Conservation (phyloP, 2,888 invertebrate genomes). For the Tiliacea aurago region DNA sequence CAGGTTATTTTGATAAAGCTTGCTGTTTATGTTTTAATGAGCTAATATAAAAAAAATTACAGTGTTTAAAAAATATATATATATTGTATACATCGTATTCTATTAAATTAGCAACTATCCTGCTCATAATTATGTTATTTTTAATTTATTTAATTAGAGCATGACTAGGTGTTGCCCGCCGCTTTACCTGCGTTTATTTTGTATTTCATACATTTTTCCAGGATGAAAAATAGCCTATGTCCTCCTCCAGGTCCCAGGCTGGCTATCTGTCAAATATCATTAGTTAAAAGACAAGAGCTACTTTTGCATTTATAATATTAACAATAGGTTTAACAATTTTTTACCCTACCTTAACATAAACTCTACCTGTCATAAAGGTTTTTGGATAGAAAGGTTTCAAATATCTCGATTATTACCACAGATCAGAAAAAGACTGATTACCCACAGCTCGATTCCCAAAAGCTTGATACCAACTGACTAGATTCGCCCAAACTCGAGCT, state of each 20-base stretch:
- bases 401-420: background rate
- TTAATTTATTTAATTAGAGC: background rate
- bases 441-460: background rate
- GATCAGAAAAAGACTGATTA: too few relatives aligned
- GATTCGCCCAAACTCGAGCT: background rate
- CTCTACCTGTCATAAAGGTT: background rate
- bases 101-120: background rate
- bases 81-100: background rate
- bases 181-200: background rate
- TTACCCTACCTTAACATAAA: background rate
- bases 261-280: background rate
- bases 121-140: background rate
- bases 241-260: background rate
- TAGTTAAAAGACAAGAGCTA: background rate
- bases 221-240: background rate
- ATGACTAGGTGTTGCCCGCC: too few relatives aligned
- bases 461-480: too few relatives aligned
- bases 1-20: conserved; percentile 19
- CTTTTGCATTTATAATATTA: too few relatives aligned
- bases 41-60: background rate
- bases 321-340: background rate
- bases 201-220: background rate
- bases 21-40: conserved; percentile 1
- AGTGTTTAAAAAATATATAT: too few relatives aligned
- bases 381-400: too few relatives aligned